Percentiles rank a stretch among this genome's conserved stretches.
These are phyloP conservation scores for Adoxophyes honmai DNA, from an alignment of 1,140 invertebrate species.

Conservation along the genomic window DNA sequence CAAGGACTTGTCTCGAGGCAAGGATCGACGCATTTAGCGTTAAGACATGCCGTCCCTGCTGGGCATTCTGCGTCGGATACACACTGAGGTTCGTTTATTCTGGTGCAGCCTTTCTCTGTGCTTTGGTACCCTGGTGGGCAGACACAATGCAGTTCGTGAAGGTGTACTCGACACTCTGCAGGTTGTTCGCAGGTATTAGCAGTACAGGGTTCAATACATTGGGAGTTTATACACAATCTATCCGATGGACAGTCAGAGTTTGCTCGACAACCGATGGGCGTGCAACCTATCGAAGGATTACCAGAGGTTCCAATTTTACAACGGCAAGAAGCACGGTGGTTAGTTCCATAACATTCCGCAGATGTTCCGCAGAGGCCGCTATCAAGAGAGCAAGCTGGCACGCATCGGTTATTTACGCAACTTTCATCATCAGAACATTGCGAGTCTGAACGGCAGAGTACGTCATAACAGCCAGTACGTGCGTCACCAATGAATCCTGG, in stretches of 20 bases:
- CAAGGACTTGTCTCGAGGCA: slow-evolving; percentile 89
- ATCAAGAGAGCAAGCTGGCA: slow-evolving; percentile 85
- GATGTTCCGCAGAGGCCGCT: slow-evolving; percentile 82
- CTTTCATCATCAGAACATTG: slow-evolving; percentile 87
- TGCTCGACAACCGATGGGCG: slow-evolving; percentile 85
- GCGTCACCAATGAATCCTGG: slow-evolving; percentile 90
- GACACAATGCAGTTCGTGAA: slow-evolving; percentile 86
- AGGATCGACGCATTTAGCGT: slow-evolving; percentile 89
- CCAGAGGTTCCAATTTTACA: slow-evolving; percentile 89
- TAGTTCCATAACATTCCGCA: slow-evolving; percentile 86
- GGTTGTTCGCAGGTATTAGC: slow-evolving; percentile 82
- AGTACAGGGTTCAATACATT: slow-evolving; percentile 87
- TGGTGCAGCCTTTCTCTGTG: slow-evolving; percentile 82
- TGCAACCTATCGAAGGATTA: slow-evolving; percentile 87
- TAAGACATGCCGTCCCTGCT: slow-evolving; percentile 88
- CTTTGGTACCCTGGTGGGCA: slow-evolving; percentile 88
- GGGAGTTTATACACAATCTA: slow-evolving; percentile 87
- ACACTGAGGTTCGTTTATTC: slow-evolving; percentile 81
- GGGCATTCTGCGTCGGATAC: slow-evolving; percentile 89
- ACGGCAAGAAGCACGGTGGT: slow-evolving; percentile 89
- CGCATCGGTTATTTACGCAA: slow-evolving; percentile 88
- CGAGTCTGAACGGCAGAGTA: slow-evolving; percentile 84
- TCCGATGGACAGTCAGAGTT: slow-evolving; percentile 86
- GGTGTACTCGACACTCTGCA: slow-evolving; percentile 86
- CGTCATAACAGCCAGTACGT: slow-evolving; percentile 84